Conservation (phyloP, 2,888 invertebrate species). For the Trachelus tabidus region DNA sequence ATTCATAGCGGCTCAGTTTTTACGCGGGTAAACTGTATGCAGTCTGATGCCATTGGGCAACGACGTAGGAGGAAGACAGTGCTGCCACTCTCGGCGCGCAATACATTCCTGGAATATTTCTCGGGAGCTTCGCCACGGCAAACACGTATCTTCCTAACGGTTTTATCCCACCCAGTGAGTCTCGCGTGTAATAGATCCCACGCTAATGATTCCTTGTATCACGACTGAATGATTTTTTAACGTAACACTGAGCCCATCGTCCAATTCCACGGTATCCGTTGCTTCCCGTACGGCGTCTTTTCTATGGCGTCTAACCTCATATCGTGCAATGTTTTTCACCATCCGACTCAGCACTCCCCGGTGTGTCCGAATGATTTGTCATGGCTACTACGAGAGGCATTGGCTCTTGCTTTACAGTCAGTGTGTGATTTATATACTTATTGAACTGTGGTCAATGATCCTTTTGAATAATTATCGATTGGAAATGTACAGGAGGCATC, state of each 20-base stretch:
- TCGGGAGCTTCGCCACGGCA: constrained; percentile 19
- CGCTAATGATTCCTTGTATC: constrained; percentile 53
- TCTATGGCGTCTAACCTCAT: neutral
- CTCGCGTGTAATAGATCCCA: constrained; percentile 52
- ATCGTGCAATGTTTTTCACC: constrained; percentile 1
- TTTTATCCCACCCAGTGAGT: constrained; percentile 42
- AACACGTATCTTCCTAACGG: constrained; percentile 48
- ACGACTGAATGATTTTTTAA: constrained; percentile 34
- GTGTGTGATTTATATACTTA: too few species aligned
- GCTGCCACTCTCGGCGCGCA: constrained; percentile 28
- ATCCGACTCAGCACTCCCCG: neutral
- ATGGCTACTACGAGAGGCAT: too few species aligned
- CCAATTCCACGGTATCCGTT: constrained; percentile 11
- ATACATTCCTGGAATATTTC: constrained; percentile 58
- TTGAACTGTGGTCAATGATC: too few species aligned
- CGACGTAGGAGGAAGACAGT: too few species aligned
- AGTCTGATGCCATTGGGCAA: too few species aligned
- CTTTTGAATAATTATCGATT: too few species aligned
- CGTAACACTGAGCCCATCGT: constrained; percentile 28
- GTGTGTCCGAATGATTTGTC: too few species aligned
- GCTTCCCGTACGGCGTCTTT: neutral
- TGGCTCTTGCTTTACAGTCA: too few species aligned
- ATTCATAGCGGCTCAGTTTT: too few species aligned
- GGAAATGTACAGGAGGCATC: too few species aligned
- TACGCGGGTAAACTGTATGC: too few species aligned